phyloP scores from a whole-genome alignment of 35 echinoderm and acorn worm species.

The Holothuria glaberrima region DNA sequence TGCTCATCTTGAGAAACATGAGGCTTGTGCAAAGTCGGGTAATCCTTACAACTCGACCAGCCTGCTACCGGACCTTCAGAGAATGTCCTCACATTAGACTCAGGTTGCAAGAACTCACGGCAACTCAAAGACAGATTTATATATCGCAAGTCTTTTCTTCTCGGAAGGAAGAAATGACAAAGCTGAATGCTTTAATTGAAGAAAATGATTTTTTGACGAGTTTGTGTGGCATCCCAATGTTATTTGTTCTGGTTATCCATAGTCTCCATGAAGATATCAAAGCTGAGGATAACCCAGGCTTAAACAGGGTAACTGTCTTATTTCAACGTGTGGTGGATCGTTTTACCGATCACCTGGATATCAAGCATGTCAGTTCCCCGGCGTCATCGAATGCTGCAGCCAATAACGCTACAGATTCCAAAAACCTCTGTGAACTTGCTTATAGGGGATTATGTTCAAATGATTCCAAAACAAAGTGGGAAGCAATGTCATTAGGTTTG shows the following conservation, averaged over 20 bases:
- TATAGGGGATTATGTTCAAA: not conserved
- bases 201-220: conserved; percentile 32
- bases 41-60: conserved; percentile 22
- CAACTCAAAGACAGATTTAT: conserved; percentile 12
- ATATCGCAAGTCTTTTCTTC: not conserved
- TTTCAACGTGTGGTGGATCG: conserved; percentile 7
- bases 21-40: conserved; percentile 4
- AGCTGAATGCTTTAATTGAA: conserved; percentile 15
- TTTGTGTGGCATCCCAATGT: conserved; percentile 30
- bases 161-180: not conserved
- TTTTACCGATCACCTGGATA: conserved; percentile 3
- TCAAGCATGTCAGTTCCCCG: not conserved
- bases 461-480: conserved; percentile 14
- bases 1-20: conserved; percentile 13
- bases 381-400: not conserved
- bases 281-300: not conserved
- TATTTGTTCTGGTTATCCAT: conserved; percentile 12
- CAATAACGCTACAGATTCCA: not conserved
- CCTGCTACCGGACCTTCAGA: not conserved
- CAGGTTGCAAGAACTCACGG: conserved; percentile 25
- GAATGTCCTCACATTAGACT: not conserved
- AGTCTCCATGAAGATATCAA: not conserved
- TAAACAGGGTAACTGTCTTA: conserved; percentile 36
- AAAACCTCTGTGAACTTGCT: conserved; percentile 39
- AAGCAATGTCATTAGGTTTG: not conserved